A percentile compares a stretch with the other conserved stretches of the same genome.
These are phyloP conservation scores for Rhabdomys pumilio DNA, from an alignment of 2,797 vertebrate genomes.

Conservation along the genomic window DNA sequence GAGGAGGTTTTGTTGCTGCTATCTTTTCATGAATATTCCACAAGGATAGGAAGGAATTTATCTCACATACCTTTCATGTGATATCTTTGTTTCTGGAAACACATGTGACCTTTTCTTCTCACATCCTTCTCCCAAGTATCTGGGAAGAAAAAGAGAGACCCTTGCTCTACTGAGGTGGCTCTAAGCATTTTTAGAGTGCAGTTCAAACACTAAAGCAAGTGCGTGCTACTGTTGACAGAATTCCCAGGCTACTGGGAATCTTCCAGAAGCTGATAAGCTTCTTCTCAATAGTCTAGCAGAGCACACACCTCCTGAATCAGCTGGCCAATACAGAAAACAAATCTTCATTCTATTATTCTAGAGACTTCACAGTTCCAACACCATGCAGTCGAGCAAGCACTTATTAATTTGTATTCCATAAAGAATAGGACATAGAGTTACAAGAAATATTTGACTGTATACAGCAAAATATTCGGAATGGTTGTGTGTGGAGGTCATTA, in stretches of 20 bases:
- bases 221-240: conserved; percentile 95
- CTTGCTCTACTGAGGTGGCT: conserved; percentile 97
- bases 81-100: conserved; percentile 84
- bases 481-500: conserved; percentile 94
- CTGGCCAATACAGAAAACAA: conserved; percentile 97
- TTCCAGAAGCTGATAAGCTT: conserved; percentile 99
- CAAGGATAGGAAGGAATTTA: not conserved
- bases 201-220: conserved; percentile 92
- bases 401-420: conserved; percentile 96
- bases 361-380: conserved; percentile 98
- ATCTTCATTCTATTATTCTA: conserved; percentile 99
- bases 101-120: conserved; percentile 95
- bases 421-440: conserved; percentile 95
- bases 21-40: not conserved
- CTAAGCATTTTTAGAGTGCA: conserved; percentile 96
- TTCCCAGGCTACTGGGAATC: conserved; percentile 97
- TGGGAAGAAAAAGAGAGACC: conserved; percentile 98
- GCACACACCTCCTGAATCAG: conserved; percentile 95
- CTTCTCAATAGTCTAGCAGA: conserved; percentile 98
- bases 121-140: conserved; percentile 96
- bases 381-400: conserved; percentile 98
- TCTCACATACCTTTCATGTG: not conserved
- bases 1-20: not conserved
- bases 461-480: conserved; percentile 99
- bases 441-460: conserved; percentile 73